Base-by-base conservation (phyloP, 2,888 invertebrate species). In the Blera fallax region DNA sequence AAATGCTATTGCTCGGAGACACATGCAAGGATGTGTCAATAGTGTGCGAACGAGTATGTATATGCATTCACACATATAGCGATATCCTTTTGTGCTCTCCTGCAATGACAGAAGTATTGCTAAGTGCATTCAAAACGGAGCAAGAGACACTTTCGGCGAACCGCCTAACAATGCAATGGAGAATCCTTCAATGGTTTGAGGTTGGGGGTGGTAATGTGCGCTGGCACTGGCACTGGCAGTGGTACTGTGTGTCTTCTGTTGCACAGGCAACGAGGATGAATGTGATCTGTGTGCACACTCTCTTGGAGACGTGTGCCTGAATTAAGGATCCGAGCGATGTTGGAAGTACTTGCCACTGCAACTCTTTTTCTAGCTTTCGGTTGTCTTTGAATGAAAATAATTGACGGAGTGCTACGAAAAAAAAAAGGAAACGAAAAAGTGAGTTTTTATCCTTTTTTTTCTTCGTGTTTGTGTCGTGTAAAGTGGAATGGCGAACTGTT, bases 71-170 rank as follows among this genome's bases (percentile, higher is more conserved):
- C 27, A 40, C 6, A 29, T 3, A 50, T 18, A 27, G 32, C 62
- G 16, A 50, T 69, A 76, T 67, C 60, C 72, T 77, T 76, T 70
- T 85, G 65, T 83, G 54, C 24, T 37, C 24, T 37, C 7, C 64
- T 74, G 72, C 62, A 73, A 24, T 65, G 74, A 79, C 58, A 80
- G 58, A 65, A 76, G 80, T 76, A 85, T 85, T 70, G 69, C 80
- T 80, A 67, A 85, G 85, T 85, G 85, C 85, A 85, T 85, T 72
- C 80, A 80, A 77, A 64, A 64, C 40, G 60, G 54, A 80, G 80
- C 76, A 76, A 80, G 78, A 79, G 76, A 85, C 85, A 80, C 80
- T 85, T 85, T 85, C 40, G 85, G 85, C 85, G 80, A 85, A 85
- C 85, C 85, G 65, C 85, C 80, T 80, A 85, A 85, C 85, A 85